Evolutionary conservation across 2,797 vertebrate genomes (phyloP), one percentile per base, ranked within the genome.

Genomic region (Aythya fuligula): DNA sequence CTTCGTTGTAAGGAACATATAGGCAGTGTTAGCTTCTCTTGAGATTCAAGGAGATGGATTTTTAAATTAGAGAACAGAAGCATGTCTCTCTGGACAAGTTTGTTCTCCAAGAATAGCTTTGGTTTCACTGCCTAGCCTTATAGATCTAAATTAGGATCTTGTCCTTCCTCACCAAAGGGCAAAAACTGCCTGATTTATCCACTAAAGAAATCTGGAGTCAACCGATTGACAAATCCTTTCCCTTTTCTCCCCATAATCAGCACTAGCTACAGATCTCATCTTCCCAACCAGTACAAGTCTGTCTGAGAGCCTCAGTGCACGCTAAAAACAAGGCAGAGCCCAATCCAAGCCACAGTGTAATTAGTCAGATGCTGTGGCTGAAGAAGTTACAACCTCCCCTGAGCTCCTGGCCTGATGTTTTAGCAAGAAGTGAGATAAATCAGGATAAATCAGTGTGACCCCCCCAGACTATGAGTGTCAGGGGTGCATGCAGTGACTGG

Each of bases 121-220:
- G 75, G 93, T 97, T 97, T 97, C 95, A 90, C 82, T 45, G 72
- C 77, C 90, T 61, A 34, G 95, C 91, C 94, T 94, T 85, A 85
- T 85, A 93, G 93, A 92, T 93, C 91, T 96, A 96, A 96, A 97
- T 97, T 97, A 86, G 73, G 93, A 87, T 85, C 51, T 9, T 87
- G 94, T 76, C 96, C 96, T 97, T 97, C 92, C 81, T 92, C 67
- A 74, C 79, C 92, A 91, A 88, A 97, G 97, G 96, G 87, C 93
- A 96, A 95, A 95, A 13, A 51, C 60, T 67, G 82, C 83, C 93
- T 61, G 90, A 16, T 86, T 93, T 89, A 53, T 85, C 90, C 3
- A 2, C 36, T 77, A 30, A 73, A 71, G 81, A 85, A 93, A 91
- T 53, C 39, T 81, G 38, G 49, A 76, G 22, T 4, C 87, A 65